Evolutionary conservation across 2,113 vertebrate species (phyloP), one percentile per base, ranked within the genome.

Genomic region (Gopherus evgoodei): DNA sequence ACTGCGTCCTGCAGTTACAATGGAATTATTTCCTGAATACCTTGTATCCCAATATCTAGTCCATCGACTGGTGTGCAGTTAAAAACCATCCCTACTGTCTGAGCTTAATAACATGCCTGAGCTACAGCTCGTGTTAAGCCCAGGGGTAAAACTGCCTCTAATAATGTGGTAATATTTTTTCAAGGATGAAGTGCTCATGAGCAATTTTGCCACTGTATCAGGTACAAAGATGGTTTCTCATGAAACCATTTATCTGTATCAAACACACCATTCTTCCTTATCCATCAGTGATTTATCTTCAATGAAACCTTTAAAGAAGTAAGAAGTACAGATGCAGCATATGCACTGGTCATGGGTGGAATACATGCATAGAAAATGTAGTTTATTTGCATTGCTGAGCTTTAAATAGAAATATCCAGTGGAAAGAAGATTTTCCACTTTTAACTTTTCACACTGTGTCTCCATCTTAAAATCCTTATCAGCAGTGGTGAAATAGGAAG

Each of bases 161-260:
- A 82, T 84, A 92, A 94, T 17, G 3, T 2, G 1, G 56, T 59
- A 91, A 35, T 94, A 92, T 81, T 95, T 96, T 92, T 93, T 95
- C 72, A 76, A 86, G 53, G 82, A 79, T 92, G 95, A 97, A 96
- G 80, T 81, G 8, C 82, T 94, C 44, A 76, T 83, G 89, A 90
- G 86, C 90, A 97, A 90, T 95, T 96, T 76, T 44, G 85, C 44
- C 83, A 90, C 95, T 88, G 57, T 29, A 42, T 91, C 89, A 91
- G 89, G 76, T 87, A 59, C 50, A 94, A 6, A 87, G 52, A 31
- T 13, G 53, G 65, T 53, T 89, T 83, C 38, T 81, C 86, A 82
- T 88, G 38, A 78, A 91, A 72, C 19, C 65, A 72, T 72, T 72
- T 72, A 38, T 72, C 65, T 72, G n/a, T 4, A 24, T 44, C 31